Base-by-base conservation (phyloP, 2,888 invertebrate genomes). In the Griposia aprilina region DNA sequence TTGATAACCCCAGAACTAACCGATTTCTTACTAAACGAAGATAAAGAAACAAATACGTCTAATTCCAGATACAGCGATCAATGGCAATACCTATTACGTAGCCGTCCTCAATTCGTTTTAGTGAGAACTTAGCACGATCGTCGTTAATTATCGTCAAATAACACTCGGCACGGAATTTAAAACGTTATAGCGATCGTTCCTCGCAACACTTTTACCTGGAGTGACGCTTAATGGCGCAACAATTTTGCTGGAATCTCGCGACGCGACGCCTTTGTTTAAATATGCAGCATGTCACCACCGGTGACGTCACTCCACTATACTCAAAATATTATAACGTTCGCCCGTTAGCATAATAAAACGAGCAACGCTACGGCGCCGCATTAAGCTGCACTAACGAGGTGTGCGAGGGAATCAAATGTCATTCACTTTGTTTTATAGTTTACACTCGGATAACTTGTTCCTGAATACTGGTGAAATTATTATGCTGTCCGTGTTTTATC, bases 341-440 rank as follows among this genome's bases (percentile, higher is more conserved):
- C 93, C 94, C 94, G 94, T 94, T 94, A 94, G 96, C 95, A 95
- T 95, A 95, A 96, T 96, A 95, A 94, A 94, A 94, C 92, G 94
- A 93, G 92, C 94, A 93, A 90, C 92, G 94, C 94, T 93, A 89
- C 93, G 90, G 93, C 93, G 92, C 88, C 92, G 93, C 94, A 95
- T 95, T 95, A 94, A 94, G 92, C 91, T 92, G 90, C 91, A 90
- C 93, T 94, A 94, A 94, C 93, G 94, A 94, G 93, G 92, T 92
- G 92, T 89, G 90, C 90, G 83, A 88, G 88, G 88, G 90, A 93
- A 93, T 93, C 91, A 93, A 93, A 93, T 91, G 89, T 90, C 89
- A 88, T 87, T 88, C 82, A 80, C 82, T 80, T 86, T 87, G 74
- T 88, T 88, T 86, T 85, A 90, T 86, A 90, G 68, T 76, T 81